Conservation (phyloP, 2,888 invertebrate genomes). For the Ischnus inquisitorius region DNA sequence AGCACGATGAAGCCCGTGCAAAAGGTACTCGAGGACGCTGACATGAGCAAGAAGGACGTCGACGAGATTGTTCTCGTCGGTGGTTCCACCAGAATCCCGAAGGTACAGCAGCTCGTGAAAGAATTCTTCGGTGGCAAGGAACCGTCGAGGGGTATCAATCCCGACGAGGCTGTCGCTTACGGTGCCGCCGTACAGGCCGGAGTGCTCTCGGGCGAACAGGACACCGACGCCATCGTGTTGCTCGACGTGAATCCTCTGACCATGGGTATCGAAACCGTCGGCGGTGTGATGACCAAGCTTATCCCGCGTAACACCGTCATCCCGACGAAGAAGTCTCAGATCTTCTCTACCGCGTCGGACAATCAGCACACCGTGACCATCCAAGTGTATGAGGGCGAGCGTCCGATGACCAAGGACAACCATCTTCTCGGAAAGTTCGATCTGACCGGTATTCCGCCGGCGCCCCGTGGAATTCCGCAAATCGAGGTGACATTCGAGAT, state of each 20-base stretch:
- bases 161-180: constrained; percentile 99
- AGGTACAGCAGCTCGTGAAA: constrained; percentile 96
- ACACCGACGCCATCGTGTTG: constrained; percentile 97
- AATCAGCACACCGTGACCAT: constrained; percentile 99
- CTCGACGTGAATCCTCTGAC: constrained; percentile 99
- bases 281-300: constrained; percentile 99
- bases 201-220: constrained; percentile 98
- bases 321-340: constrained; percentile 99
- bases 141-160: constrained; percentile 98
- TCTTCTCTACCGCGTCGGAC: constrained; percentile 99
- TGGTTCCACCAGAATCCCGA: constrained; percentile 99
- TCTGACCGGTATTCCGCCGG: constrained; percentile 98
- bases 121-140: constrained; percentile 99
- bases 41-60: constrained; percentile 99
- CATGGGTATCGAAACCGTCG: constrained; percentile 99
- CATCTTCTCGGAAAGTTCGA: constrained; percentile 99
- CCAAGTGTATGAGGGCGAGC: constrained; percentile 98
- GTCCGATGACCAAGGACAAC: constrained; percentile 99
- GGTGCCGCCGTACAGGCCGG: constrained; percentile 99
- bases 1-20: constrained; percentile 91
- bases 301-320: constrained; percentile 99
- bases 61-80: constrained; percentile 99
- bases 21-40: constrained; percentile 98
- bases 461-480: constrained; percentile 96
- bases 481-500: constrained; percentile 98